Base-by-base conservation (phyloP, 2,797 vertebrate species). In the Lerista edwardsae region DNA sequence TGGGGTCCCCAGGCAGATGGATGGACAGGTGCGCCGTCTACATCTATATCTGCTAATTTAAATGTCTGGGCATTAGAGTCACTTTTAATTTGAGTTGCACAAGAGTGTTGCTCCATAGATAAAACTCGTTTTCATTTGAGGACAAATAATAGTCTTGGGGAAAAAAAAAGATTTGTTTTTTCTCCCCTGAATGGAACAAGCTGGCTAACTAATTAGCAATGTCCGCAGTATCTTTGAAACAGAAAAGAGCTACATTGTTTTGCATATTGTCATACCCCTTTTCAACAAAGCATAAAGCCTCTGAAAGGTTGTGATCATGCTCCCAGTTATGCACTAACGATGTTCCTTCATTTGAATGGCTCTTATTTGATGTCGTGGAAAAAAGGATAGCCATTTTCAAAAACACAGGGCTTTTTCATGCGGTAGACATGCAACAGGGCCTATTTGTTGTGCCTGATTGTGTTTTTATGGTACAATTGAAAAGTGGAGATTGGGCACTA, bases 1-100 rank as follows among this genome's bases (percentile, higher is more conserved):
- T 0, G 27, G 75, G 88, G 86, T 0, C 51, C 1, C 79, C 15
- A 87, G 90, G 92, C 94, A 95, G 93, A 94, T 93, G 94, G 94
- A 90, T 77, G 75, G 89, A 90, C 93, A 92, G 84, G 85, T 88
- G 94, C 64, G 81, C 87, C 64, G 67, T 91, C 87, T 85, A 80
- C 36, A 87, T 59, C 86, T 81, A 21, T 34, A 87, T 86, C 92
- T 65, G 51, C 86, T 79, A 89, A 87, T 12, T 75, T 36, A 82
- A 80, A 85, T 0, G 19, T 86, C 92, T 88, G 86, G 72, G 47
- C 61, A 91, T 93, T 51, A 0, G 85, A 84, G 73, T 69, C 17
- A 87, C 64, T 29, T 81, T 80, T 87, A 64, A 62, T 89, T 85
- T 47, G 91, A 92, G 88, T 71, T 44, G 0, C 61, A 79, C 27